Percentiles rank a stretch among this genome's conserved stretches.
Conservation (phyloP, 2,888 invertebrate genomes). For the Ophioninae sp. region DNA sequence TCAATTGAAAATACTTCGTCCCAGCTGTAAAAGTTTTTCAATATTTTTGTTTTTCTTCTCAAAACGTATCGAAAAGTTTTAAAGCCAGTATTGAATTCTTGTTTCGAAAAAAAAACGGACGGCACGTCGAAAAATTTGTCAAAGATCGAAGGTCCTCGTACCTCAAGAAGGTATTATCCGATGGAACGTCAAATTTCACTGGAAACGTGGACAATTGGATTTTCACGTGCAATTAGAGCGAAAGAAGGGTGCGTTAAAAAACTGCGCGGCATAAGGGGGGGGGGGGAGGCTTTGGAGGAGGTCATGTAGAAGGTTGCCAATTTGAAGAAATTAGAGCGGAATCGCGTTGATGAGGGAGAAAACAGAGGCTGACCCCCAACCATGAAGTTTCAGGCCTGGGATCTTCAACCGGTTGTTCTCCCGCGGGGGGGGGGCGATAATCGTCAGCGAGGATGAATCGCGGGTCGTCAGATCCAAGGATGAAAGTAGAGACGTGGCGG, state of each 20-base stretch:
- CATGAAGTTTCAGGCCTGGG: background rate
- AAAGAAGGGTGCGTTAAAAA: background rate
- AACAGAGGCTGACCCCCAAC: background rate
- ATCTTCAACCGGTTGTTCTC: constrained; percentile 35
- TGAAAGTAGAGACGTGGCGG: constrained; percentile 35
- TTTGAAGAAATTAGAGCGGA: constrained; percentile 24
- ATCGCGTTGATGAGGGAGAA: constrained; percentile 36
- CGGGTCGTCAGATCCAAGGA: constrained; percentile 30
- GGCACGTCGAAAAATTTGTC: no score
- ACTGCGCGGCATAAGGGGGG: background rate
- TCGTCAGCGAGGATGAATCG: constrained; percentile 53
- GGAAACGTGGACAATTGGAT: background rate
- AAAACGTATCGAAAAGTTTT: no score
- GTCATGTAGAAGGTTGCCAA: constrained; percentile 2
- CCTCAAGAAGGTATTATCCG: background rate
- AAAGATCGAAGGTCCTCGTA: no score
- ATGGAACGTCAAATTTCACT: background rate
- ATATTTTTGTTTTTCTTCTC: no score
- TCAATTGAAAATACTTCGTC: no score
- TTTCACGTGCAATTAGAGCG: background rate
- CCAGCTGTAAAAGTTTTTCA: no score
- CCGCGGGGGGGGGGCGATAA: constrained; percentile 50
- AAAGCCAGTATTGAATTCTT: no score
- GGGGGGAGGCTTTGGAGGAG: no score
- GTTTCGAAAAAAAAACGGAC: no score